Conservation (phyloP, 2,888 invertebrate species). For the Nephrotoma guestfalica region DNA sequence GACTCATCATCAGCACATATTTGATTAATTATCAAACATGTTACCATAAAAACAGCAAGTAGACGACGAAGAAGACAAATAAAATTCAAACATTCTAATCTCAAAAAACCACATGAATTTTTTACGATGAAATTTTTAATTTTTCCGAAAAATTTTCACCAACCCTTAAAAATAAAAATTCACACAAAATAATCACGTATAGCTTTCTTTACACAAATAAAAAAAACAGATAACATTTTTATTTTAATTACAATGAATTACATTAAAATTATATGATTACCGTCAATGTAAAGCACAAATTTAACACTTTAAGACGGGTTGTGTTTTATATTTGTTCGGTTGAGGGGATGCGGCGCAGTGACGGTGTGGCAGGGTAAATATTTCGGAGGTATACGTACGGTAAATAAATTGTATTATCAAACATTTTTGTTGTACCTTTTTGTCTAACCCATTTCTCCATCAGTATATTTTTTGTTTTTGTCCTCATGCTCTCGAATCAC, state of each 20-base stretch:
- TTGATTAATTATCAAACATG: not conserved
- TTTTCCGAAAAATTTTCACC: not conserved
- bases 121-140: not conserved
- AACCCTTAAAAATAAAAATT: not conserved
- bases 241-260: not conserved
- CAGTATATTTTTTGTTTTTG: not conserved
- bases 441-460: not conserved
- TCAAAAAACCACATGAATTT: not conserved
- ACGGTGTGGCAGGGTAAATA: not conserved
- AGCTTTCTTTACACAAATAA: not conserved
- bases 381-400: no score
- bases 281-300: not conserved
- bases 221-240: not conserved
- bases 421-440: not conserved
- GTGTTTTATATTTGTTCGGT: not conserved
- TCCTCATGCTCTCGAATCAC: not conserved
- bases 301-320: not conserved
- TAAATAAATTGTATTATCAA: not conserved
- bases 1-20: not conserved
- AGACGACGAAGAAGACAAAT: not conserved
- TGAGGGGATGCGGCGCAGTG: not conserved
- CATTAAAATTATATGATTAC: not conserved
- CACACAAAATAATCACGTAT: not conserved
- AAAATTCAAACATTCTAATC: not conserved
- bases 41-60: not conserved